Conservation (phyloP, 2,888 invertebrate genomes). For the Cheilosia urbana region DNA sequence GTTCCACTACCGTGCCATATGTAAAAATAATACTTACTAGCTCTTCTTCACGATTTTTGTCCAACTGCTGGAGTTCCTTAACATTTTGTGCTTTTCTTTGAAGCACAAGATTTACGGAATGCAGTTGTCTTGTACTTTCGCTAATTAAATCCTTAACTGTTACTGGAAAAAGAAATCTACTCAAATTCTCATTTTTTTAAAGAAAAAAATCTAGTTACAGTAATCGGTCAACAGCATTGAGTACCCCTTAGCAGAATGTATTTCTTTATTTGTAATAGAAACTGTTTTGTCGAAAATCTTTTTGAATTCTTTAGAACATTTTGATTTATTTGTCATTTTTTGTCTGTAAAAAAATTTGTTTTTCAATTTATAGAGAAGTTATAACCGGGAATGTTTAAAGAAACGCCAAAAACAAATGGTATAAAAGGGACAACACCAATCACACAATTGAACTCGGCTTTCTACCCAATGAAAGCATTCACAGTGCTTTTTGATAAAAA, state of each 20-base stretch:
- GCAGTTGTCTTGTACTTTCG: conserved; percentile 26
- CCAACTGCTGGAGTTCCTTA: conserved; percentile 33
- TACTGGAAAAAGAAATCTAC: conserved; percentile 20
- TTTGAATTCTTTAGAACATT: conserved; percentile 56
- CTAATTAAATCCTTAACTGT: conserved; percentile 23
- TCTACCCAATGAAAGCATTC: too few species aligned
- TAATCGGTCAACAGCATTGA: conserved; percentile 43
- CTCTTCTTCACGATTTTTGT: conserved; percentile 30
- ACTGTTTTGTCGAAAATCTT: conserved; percentile 24
- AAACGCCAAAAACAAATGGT: conserved; percentile 24
- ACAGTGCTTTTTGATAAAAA: too few species aligned
- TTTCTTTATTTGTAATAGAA: conserved; percentile 33
- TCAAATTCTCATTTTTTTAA: background rate
- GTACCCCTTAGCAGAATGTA: conserved; percentile 24
- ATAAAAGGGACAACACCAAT: background rate
- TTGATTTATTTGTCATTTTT: conserved; percentile 48
- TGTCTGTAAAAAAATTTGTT: too few species aligned
- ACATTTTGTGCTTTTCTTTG: conserved; percentile 36
- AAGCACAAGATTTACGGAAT: conserved; percentile 1
- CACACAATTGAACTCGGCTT: background rate
- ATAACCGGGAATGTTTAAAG: background rate
- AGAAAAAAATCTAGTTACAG: conserved; percentile 9
- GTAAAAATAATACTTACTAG: conserved; percentile 9
- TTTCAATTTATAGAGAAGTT: background rate
- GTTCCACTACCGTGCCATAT: background rate